Percentiles rank a stretch among this genome's conserved stretches.
Evolutionary conservation across 2,888 invertebrate species (phyloP).

Genomic region (Erynnis tages): DNA sequence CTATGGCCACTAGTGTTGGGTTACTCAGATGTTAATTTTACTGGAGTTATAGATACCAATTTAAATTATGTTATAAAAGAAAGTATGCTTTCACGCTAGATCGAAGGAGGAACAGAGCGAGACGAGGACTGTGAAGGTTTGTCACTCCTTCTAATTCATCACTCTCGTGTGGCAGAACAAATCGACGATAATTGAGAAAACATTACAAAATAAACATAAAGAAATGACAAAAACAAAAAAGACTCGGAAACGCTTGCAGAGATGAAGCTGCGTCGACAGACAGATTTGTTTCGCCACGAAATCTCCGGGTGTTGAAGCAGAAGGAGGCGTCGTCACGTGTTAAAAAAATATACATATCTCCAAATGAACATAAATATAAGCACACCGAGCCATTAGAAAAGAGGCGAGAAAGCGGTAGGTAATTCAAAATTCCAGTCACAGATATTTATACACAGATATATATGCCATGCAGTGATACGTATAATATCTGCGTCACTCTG

Average conservation of each 20-base stretch:
- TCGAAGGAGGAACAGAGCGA: conserved; percentile 29
- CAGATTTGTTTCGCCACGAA: conserved; percentile 20
- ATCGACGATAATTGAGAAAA: not conserved
- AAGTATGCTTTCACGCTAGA: not conserved
- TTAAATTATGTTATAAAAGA: not conserved
- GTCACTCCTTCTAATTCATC: conserved; percentile 35
- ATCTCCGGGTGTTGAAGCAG: conserved; percentile 29
- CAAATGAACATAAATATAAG: conserved; percentile 60
- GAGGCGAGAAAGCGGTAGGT: conserved; percentile 73
- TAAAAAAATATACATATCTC: conserved; percentile 35
- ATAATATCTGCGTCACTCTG: conserved; percentile 42
- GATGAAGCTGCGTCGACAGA: conserved; percentile 9
- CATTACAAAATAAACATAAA: not conserved
- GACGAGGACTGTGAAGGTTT: conserved; percentile 28
- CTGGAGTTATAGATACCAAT: not conserved
- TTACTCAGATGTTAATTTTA: too few species aligned
- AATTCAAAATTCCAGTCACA: conserved; percentile 77
- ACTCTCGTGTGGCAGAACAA: conserved; percentile 28
- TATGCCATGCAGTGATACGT: conserved; percentile 61
- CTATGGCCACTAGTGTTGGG: too few species aligned
- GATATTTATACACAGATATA: conserved; percentile 36
- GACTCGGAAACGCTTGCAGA: not conserved
- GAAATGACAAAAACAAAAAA: not conserved
- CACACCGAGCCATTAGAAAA: conserved; percentile 77
- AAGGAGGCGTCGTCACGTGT: conserved; percentile 33